phyloP scores from a whole-genome alignment of 2,113 vertebrate species.

The Ptychochromis oligacanthus region DNA sequence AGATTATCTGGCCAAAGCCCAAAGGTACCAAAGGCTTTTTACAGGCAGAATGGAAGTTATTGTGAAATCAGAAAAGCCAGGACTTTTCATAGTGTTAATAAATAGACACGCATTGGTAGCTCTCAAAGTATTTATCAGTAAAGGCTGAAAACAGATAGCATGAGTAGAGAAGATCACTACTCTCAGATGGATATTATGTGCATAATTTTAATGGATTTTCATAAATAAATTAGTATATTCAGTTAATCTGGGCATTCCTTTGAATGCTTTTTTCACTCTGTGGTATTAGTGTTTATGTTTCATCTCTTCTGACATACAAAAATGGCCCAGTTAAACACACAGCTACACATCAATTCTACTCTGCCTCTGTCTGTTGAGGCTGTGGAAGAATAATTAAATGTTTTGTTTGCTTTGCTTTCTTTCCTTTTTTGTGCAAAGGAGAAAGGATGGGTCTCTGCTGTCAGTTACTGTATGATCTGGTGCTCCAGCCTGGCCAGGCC shows the following conservation, averaged over 20 bases:
- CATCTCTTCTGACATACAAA: neutral
- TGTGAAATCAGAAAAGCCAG: neutral
- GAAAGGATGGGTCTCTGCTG: constrained; percentile 57
- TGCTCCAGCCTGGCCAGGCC: constrained; percentile 43
- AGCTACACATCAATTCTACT: constrained; percentile 53
- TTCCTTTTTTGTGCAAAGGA: constrained; percentile 31
- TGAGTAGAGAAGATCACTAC: neutral
- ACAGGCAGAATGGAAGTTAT: neutral
- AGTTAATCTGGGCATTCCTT: neutral
- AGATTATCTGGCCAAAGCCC: constrained; percentile 1
- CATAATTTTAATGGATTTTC: neutral
- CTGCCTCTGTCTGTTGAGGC: constrained; percentile 43
- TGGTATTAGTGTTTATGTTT: neutral
- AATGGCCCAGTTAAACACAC: constrained; percentile 39
- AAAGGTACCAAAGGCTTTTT: neutral
- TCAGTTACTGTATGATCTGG: constrained; percentile 63
- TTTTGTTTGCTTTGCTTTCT: constrained; percentile 59
- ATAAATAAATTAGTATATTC: neutral
- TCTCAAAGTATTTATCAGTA: neutral
- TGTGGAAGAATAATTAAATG: constrained; percentile 69
- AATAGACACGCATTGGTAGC: neutral
- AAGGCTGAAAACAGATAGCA: neutral
- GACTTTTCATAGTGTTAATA: neutral
- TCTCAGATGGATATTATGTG: neutral
- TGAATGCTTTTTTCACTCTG: neutral